phyloP scores from a whole-genome alignment of 2,113 vertebrate genomes.

The Onychorhynchus coronatus region DNA sequence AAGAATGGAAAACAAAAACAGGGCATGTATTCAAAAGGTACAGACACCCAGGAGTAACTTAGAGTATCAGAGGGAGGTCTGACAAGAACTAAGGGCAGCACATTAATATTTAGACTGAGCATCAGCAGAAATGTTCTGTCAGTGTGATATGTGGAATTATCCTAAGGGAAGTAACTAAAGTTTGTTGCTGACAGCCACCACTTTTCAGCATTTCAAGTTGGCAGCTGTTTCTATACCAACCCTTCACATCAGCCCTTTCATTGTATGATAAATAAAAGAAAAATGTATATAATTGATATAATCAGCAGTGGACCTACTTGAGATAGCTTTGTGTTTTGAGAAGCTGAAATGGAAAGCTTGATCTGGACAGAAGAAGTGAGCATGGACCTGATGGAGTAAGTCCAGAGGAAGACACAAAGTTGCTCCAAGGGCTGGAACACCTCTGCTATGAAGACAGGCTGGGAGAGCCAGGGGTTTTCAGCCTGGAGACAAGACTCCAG shows the following conservation, averaged over 20 bases:
- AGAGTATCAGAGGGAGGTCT: background rate
- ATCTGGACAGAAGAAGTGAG: background rate
- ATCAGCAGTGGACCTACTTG: background rate
- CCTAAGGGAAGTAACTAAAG: background rate
- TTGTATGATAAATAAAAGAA: background rate
- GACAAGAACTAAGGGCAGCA: background rate
- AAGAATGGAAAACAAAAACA: background rate
- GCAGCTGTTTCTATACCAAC: background rate
- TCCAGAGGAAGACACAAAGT: background rate
- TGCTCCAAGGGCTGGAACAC: background rate
- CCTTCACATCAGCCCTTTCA: background rate
- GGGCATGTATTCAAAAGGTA: background rate
- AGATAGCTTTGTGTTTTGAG: background rate
- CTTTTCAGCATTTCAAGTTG: background rate
- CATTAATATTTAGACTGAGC: background rate
- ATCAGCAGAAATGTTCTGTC: slow-evolving; percentile 17
- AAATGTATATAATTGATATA: background rate
- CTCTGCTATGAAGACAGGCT: background rate
- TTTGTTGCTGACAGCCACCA: background rate
- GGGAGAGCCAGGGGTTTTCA: background rate
- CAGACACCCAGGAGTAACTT: background rate
- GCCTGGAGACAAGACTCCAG: background rate
- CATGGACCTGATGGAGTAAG: background rate
- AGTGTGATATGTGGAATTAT: background rate
- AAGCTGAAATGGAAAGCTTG: background rate